These are phyloP conservation scores for Orius laevigatus DNA, from an alignment of 1,140 invertebrate genomes.

Conservation along the genomic window DNA sequence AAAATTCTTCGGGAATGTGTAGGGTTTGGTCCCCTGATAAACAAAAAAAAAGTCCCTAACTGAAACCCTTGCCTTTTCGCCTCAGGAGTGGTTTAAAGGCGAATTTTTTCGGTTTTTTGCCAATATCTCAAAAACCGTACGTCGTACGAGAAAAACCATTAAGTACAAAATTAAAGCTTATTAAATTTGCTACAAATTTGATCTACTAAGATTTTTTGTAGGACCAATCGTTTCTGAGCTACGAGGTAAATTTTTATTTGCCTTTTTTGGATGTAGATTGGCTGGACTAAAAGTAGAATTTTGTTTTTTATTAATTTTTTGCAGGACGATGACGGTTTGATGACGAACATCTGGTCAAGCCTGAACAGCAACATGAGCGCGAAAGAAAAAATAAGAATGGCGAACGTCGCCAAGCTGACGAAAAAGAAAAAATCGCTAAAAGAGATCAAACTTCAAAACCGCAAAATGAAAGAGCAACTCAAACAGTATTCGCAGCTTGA, in stretches of 20 bases:
- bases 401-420: neutral
- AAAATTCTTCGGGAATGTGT: too few species aligned
- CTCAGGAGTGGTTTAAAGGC: too few species aligned
- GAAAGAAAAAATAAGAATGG: constrained; percentile 2
- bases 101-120: neutral
- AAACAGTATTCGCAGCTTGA: neutral
- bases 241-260: neutral
- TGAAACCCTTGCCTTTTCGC: too few species aligned
- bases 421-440: constrained; percentile 6
- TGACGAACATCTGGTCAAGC: constrained; percentile 16
- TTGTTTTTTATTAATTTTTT: neutral
- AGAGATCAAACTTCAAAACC: constrained; percentile 6
- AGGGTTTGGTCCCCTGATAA: too few species aligned
- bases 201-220: too few species aligned
- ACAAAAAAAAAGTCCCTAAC: too few species aligned
- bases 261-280: neutral
- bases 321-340: neutral
- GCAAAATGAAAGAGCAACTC: constrained; percentile 9
- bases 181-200: too few species aligned
- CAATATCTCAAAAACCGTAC: too few species aligned
- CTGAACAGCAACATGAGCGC: constrained; percentile 5
- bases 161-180: neutral
- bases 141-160: neutral
- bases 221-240: too few species aligned
- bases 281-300: too few species aligned